A percentile compares a stretch with the other conserved stretches of the same genome.
These are phyloP conservation scores for Aricia agestis DNA, from an alignment of 1,140 invertebrate species.

Conservation along the genomic window DNA sequence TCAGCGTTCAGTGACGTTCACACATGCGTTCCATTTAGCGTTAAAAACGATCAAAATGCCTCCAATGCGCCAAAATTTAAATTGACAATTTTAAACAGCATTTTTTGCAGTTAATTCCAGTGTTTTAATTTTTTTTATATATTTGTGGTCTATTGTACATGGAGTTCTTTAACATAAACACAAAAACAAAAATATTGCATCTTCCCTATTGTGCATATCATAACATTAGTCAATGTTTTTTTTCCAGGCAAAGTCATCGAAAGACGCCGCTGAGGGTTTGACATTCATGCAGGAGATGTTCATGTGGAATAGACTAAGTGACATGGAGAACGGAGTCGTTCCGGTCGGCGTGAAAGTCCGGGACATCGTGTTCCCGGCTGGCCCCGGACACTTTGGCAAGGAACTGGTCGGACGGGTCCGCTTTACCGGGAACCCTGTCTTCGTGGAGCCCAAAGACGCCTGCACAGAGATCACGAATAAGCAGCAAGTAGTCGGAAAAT, in stretches of 20 bases:
- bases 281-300: slow-evolving; percentile 99
- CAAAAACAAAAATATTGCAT: no score
- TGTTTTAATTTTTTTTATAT: no score
- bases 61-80: no score
- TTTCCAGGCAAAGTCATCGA: slow-evolving; percentile 86
- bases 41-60: no score
- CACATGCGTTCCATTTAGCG: no score
- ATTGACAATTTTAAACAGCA: no score
- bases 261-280: slow-evolving; percentile 94
- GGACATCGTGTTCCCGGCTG: slow-evolving; percentile 81
- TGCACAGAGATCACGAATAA: slow-evolving; percentile 83
- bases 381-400: slow-evolving; percentile 94
- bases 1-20: no score
- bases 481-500: slow-evolving; percentile 81
- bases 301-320: slow-evolving; percentile 85
- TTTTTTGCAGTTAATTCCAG: no score
- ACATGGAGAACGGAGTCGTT: slow-evolving; percentile 57
- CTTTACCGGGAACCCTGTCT: slow-evolving; percentile 79
- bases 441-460: slow-evolving; percentile 77
- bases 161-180: no score
- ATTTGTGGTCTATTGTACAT: no score
- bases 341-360: slow-evolving; percentile 48
- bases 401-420: slow-evolving; percentile 80
- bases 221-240: neutral
- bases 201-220: no score